A percentile compares a stretch with the other conserved stretches of the same genome.
Evolutionary conservation across 1,140 invertebrate species (phyloP).

Genomic region (Drosophila leontia): DNA sequence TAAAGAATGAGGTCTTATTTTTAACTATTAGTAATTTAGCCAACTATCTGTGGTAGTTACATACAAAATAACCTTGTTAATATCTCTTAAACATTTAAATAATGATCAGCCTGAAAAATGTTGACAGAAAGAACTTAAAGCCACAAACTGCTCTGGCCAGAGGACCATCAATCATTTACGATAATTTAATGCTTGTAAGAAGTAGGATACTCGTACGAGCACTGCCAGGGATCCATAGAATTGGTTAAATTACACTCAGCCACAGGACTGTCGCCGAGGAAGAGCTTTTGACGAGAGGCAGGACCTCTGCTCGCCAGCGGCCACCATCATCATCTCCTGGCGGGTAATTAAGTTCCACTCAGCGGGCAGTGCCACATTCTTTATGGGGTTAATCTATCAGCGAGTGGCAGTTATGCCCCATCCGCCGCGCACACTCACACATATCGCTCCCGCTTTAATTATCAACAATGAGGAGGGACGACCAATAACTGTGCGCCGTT

Average conservation of each 20-base stretch:
- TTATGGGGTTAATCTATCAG: slow-evolving; percentile 76
- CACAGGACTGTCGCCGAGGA: slow-evolving; percentile 7
- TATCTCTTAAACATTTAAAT: background rate
- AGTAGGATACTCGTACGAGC: background rate
- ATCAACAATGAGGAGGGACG: slow-evolving; percentile 51
- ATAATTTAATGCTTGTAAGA: slow-evolving; percentile 17
- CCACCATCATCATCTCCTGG: slow-evolving; percentile 21
- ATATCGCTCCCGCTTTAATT: slow-evolving; percentile 70
- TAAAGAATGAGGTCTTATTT: background rate
- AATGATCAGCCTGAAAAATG: slow-evolving; percentile 4
- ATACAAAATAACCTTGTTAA: background rate
- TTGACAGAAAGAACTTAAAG: slow-evolving; percentile 7
- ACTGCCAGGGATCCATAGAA: slow-evolving; percentile 6
- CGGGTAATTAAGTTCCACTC: slow-evolving; percentile 57
- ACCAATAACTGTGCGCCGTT: slow-evolving; percentile 34
- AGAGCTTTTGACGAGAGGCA: slow-evolving; percentile 21
- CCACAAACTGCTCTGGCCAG: slow-evolving; percentile 1
- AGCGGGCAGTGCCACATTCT: slow-evolving; percentile 56
- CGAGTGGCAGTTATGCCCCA: slow-evolving; percentile 35
- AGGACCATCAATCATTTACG: slow-evolving; percentile 9
- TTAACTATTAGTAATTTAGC: background rate
- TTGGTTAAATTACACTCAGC: slow-evolving; percentile 8
- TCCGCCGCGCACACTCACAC: slow-evolving; percentile 6
- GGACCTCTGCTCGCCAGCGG: background rate
- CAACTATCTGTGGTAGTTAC: background rate